phyloP scores from a whole-genome alignment of 2,113 vertebrate genomes.

The Strix uralensis region DNA sequence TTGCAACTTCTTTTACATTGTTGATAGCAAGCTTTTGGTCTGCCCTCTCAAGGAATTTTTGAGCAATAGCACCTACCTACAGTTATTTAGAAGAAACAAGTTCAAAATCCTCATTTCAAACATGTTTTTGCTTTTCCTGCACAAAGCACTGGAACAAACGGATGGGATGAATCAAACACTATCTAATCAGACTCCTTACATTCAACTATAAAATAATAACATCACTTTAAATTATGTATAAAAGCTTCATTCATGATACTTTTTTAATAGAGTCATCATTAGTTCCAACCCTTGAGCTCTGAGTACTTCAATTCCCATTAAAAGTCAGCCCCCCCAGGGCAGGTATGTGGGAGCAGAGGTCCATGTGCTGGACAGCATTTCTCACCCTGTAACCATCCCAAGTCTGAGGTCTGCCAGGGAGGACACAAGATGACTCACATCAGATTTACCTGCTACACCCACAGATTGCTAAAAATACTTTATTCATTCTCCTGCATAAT shows the following conservation, averaged over 20 bases:
- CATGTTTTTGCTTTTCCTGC: neutral
- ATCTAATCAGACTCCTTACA: accelerated
- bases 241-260: neutral
- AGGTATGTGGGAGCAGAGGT: neutral
- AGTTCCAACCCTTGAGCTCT: neutral
- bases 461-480: neutral
- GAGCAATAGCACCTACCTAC: neutral
- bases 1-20: neutral
- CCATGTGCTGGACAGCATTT: neutral
- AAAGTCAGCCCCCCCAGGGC: neutral
- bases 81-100: neutral
- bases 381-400: neutral
- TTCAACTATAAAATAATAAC: neutral
- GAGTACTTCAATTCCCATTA: neutral
- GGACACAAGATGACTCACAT: neutral
- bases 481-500: neutral
- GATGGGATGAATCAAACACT: accelerated
- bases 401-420: neutral
- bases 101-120: neutral
- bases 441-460: neutral
- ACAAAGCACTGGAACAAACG: neutral
- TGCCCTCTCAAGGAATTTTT: neutral
- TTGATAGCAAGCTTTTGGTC: neutral
- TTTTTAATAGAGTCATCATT: too few species aligned
- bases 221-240: neutral